Conservation (phyloP, 2,888 invertebrate genomes). For the Chrysopilus asiliformis region DNA sequence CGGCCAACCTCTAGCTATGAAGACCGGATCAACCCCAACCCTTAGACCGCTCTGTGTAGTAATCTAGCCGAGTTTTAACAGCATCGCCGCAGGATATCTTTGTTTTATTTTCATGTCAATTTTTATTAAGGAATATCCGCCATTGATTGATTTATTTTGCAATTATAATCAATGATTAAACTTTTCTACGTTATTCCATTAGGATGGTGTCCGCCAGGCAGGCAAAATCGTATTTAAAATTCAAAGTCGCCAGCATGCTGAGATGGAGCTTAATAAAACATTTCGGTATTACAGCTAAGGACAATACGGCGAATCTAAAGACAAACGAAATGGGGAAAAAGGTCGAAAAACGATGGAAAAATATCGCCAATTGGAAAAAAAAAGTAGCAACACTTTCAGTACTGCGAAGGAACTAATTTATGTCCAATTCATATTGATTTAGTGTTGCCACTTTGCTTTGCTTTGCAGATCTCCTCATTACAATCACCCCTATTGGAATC, state of each 20-base stretch:
- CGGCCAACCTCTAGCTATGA: too few relatives aligned
- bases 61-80: too few relatives aligned
- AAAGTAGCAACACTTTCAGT: too few relatives aligned
- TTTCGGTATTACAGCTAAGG: conserved; percentile 1
- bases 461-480: too few relatives aligned
- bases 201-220: not conserved
- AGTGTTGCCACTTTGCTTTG: conserved; percentile 11
- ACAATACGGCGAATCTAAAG: not conserved
- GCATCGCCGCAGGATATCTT: conserved; percentile 7
- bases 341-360: conserved; percentile 5
- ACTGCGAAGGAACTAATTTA: conserved; percentile 14
- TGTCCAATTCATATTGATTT: conserved; percentile 15
- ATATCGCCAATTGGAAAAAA: conserved; percentile 7
- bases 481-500: too few relatives aligned
- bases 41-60: too few relatives aligned
- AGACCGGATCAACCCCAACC: too few relatives aligned
- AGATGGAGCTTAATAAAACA: conserved; percentile 13
- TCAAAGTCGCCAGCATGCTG: conserved; percentile 11
- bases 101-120: conserved; percentile 18
- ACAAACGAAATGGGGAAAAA: conserved; percentile 9
- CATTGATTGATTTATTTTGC: conserved; percentile 22
- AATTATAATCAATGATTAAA: conserved; percentile 20
- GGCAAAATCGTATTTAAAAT: conserved; percentile 10
- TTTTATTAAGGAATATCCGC: conserved; percentile 21
- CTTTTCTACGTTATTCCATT: conserved; percentile 2